phyloP scores from a whole-genome alignment of 2,797 vertebrate genomes.

The Falco naumanni region DNA sequence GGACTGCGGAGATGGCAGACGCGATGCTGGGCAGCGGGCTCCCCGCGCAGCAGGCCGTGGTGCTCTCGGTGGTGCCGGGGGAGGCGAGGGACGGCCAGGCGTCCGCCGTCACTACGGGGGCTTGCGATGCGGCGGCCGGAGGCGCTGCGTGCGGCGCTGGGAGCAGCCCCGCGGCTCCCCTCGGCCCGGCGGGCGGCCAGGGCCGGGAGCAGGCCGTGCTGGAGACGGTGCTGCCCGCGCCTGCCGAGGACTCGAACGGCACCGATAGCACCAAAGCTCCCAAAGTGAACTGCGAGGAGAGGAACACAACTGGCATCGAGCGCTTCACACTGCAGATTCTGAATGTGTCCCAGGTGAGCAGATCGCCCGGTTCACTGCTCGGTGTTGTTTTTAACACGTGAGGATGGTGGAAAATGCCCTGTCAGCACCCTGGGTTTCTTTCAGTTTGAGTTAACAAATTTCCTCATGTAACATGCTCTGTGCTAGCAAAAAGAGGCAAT shows the following conservation, averaged over 20 bases:
- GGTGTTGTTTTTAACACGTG: accelerated
- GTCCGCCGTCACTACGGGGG: neutral
- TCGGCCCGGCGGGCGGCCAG: neutral
- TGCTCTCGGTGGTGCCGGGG: slow-evolving; percentile 84
- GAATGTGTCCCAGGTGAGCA: slow-evolving; percentile 88
- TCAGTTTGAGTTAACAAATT: accelerated
- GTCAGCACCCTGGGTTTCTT: accelerated
- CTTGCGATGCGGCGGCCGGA: slow-evolving; percentile 54
- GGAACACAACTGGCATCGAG: slow-evolving; percentile 82
- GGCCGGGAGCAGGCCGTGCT: slow-evolving; percentile 55
- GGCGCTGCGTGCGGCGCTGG: slow-evolving; percentile 65
- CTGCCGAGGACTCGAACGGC: slow-evolving; percentile 80
- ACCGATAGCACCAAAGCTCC: slow-evolving; percentile 86
- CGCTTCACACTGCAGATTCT: slow-evolving; percentile 86
- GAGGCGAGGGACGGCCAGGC: slow-evolving; percentile 69
- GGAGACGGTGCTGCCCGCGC: slow-evolving; percentile 68
- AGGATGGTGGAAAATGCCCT: accelerated
- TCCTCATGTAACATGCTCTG: accelerated
- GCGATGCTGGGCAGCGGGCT: slow-evolving; percentile 81
- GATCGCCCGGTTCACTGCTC: too few species aligned
- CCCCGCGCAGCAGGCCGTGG: slow-evolving; percentile 64
- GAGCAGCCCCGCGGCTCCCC: neutral
- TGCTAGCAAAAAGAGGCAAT: accelerated
- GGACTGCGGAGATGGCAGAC: slow-evolving; percentile 86
- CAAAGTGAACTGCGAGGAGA: slow-evolving; percentile 92